Evolutionary conservation across 1,140 invertebrate genomes (phyloP).

Genomic region (Plutomurus gul): DNA sequence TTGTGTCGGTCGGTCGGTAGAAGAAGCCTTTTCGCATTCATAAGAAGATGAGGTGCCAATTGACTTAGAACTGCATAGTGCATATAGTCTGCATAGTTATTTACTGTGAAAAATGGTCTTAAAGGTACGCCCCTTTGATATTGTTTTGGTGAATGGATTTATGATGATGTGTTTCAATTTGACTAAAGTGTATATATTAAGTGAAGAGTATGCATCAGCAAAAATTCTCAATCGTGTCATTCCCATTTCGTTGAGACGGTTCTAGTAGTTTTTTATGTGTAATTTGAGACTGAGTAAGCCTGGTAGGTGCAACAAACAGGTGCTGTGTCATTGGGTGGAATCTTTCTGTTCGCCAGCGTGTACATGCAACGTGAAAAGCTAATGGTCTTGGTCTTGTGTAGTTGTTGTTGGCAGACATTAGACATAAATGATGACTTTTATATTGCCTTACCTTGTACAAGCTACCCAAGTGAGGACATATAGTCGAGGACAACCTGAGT

Average conservation of each 20-base stretch:
- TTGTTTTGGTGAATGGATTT: slow-evolving; percentile 27
- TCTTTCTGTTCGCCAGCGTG: neutral
- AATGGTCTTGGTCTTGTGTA: neutral
- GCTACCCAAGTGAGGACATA: too few relatives aligned
- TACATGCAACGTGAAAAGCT: slow-evolving; percentile 9
- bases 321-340: slow-evolving; percentile 18
- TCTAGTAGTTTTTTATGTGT: slow-evolving; percentile 2
- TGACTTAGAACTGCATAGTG: neutral
- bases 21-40: slow-evolving; percentile 8
- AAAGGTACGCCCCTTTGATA: slow-evolving; percentile 2
- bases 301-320: slow-evolving; percentile 25
- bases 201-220: slow-evolving; percentile 2
- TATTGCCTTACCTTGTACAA: neutral
- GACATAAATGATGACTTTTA: slow-evolving; percentile 25
- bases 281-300: neutral
- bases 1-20: neutral
- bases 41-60: slow-evolving; percentile 16
- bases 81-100: neutral
- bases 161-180: slow-evolving; percentile 27
- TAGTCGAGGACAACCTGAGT: too few relatives aligned
- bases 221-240: slow-evolving; percentile 10
- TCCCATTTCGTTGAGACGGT: slow-evolving; percentile 2
- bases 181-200: neutral
- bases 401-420: neutral
- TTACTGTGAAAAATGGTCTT: neutral